Percentiles rank a stretch among this genome's conserved stretches.
Conservation (phyloP, 2,113 vertebrate species). For the Apteryx owenii region DNA sequence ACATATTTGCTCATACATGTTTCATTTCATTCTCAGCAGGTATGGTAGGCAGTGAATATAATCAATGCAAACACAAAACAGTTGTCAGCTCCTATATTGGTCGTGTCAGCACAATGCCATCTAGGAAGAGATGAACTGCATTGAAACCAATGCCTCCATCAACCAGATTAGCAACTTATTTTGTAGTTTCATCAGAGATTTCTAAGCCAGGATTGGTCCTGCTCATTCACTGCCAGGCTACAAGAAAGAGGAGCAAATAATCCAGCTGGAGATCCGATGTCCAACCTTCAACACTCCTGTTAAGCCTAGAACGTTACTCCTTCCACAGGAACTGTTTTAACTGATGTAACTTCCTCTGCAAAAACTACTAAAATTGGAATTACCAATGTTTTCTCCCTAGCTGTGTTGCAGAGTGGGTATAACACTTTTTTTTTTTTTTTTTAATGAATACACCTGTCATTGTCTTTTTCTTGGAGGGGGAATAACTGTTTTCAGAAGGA, state of each 20-base stretch:
- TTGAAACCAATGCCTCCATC: neutral
- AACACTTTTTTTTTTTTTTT: neutral
- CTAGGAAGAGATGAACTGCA: neutral
- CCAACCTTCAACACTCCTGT: neutral
- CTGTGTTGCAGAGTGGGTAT: neutral
- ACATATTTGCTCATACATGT: neutral
- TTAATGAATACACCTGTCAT: conserved; percentile 34
- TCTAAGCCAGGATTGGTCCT: neutral
- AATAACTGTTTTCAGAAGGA: conserved; percentile 23
- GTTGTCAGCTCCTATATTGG: neutral
- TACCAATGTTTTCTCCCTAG: neutral
- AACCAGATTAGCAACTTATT: neutral
- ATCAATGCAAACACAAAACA: neutral
- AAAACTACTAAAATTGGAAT: neutral
- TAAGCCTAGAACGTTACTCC: neutral
- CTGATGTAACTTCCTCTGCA: neutral
- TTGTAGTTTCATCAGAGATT: neutral
- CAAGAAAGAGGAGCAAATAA: neutral
- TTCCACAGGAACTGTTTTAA: neutral
- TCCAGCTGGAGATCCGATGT: neutral
- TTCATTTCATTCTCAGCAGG: neutral
- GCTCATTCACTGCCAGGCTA: neutral
- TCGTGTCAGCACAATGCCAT: rapidly evolving
- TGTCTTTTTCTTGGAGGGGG: neutral
- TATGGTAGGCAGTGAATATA: neutral